Evolutionary conservation across 2,888 invertebrate genomes (phyloP), one percentile per base, ranked within the genome.

Genomic region (Erebia ligea): DNA sequence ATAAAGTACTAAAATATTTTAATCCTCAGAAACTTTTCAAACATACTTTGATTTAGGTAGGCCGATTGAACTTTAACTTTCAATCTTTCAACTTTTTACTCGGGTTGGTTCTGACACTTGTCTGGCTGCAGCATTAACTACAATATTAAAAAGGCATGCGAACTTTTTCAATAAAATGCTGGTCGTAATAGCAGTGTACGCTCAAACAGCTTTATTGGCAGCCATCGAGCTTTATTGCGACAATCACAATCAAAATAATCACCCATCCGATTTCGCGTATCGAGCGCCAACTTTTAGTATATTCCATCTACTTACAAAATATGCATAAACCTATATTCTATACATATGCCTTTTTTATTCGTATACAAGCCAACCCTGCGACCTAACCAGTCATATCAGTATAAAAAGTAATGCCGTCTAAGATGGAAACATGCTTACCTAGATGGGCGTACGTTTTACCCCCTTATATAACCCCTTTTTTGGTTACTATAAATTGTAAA

Each of bases 111-210:
- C 13, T 10, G 13, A 15, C 19, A 2, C 5, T 63, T 59, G 66
- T 70, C 56, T 70, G 68, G n/a, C 48, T 52, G 19, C 50, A 34
- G 65, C 73, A 54, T 73, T 73, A 76, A n/a, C 15, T 59, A 34
- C 34, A 34, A 34, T 34, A 34, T 42, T 15, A 70, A 52, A 69
- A 57, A 67, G 73, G 69, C 72, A 77, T 69, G 74, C 75, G 67
- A 76, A 76, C 73, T 77, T 78, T 77, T 79, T 76, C 76, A 79
- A 77, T 78, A 77, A 79, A 78, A 78, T 74, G 71, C 65, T 25
- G 25, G 72, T 73, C 71, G 75, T 76, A 76, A 76, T 75, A 76
- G 73, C 69, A 67, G 70, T 74, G 75, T 70, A 73, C 74, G 75
- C 72, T 77, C 76, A 76, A 76, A 77, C 76, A 76, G 75, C 64